Base-by-base conservation (phyloP, 1,140 invertebrate genomes). In the Drosophila ironensis region DNA sequence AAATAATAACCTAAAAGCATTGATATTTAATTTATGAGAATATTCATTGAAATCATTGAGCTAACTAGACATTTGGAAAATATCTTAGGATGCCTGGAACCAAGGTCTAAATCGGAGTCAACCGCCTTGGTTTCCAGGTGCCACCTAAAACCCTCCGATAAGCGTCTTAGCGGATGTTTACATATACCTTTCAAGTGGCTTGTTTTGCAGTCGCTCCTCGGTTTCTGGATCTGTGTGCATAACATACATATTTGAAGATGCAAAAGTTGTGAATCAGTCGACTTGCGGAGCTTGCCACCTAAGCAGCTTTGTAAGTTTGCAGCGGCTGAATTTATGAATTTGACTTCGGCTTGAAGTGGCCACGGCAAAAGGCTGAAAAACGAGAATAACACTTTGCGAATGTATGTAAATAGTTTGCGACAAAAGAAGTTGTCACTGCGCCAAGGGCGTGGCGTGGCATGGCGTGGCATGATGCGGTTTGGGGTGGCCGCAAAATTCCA, bases 361-460 rank as follows among this genome's bases (percentile, higher is more conserved):
- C 30, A 33, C 30, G 4, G 14, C 30, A 30, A 11, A 14, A 33
- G 11, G 11, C 30, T 33, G 11, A 0, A 12, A 33, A 33, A 33
- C 5, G 4, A 12, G 7, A 33, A 14, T 33, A 33, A 6, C 63
- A 81, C 72, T 82, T 82, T 56, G 40, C 44, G 69, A 64, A 45
- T 56, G 30, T 33, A 76, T 81, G 77, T 80, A 80, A 80, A 80
- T 81, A 80, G 50, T 72, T 76, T 68, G 30, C 14, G 42, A 76
- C 77, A 72, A 82, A 82, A 76, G 76, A 51, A 76, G 54, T 82
- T 81, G 77, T 81, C 76, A 82, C 77, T 67, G 76, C 75, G 24
- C 24, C 37, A 59, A 24, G 25, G 59, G 11, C 11, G 30, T n/a
- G 2, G 1, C 4, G 2, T 33, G 11, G 33, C 12, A 6, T 35